A percentile compares a stretch with the other conserved stretches of the same genome.
Conservation (phyloP, 1,140 invertebrate genomes). For the Ips nitidus region DNA sequence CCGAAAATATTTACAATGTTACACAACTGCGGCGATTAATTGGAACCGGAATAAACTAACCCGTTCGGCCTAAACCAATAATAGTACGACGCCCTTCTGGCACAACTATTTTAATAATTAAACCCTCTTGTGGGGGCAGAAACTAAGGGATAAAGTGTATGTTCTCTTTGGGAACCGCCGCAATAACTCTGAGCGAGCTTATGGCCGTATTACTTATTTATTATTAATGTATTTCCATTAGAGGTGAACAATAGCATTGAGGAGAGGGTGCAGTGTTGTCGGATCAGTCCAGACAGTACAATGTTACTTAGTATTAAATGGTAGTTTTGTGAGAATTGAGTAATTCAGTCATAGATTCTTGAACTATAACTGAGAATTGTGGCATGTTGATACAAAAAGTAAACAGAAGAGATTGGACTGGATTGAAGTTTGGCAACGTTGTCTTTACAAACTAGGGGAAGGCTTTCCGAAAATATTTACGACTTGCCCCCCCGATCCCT, state of each 20-base stretch:
- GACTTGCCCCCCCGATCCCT: conserved; percentile 29
- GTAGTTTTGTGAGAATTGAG: too few species aligned
- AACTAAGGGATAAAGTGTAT: conserved; percentile 8
- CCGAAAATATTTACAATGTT: conserved; percentile 7
- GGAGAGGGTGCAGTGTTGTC: conserved; percentile 32
- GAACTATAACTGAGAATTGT: neutral
- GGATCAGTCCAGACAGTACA: too few species aligned
- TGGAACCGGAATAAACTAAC: neutral
- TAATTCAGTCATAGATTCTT: too few species aligned
- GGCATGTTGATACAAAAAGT: neutral
- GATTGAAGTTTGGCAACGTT: conserved; percentile 8
- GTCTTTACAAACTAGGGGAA: conserved; percentile 15
- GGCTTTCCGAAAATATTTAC: conserved; percentile 38
- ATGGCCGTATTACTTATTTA: conserved; percentile 45
- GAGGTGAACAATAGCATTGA: conserved; percentile 43
- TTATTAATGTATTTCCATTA: conserved; percentile 50
- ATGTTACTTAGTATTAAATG: too few species aligned
- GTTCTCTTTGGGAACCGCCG: conserved; percentile 29
- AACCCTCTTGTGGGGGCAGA: conserved; percentile 8
- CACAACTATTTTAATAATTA: conserved; percentile 25
- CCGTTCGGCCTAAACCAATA: neutral
- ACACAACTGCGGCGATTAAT: neutral
- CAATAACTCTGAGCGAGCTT: conserved; percentile 42
- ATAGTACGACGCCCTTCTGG: neutral
- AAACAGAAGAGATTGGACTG: neutral